Evolutionary conservation across 1,140 invertebrate genomes (phyloP), one percentile per base, ranked within the genome.

Genomic region (Anastrepha ludens): DNA sequence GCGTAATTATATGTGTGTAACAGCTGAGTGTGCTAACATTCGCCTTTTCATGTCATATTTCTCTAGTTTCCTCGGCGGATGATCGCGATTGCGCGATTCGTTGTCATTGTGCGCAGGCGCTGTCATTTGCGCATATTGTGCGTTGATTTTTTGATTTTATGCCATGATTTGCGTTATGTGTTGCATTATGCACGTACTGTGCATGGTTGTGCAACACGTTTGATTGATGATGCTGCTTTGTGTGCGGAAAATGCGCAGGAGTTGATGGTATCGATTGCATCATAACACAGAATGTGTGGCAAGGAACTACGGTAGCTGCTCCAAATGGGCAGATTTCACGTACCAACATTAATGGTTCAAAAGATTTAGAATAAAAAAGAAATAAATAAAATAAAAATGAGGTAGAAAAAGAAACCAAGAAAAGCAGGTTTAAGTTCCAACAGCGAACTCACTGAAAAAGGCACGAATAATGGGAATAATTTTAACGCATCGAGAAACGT

Each of bases 81-180:
- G 47, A 81, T 81, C 74, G 47, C 74, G 74, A 81, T 81, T 81
- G 74, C 74, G 74, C 74, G 47, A 47, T 13, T 5, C 50, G 17
- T 7, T 81, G 74, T 55, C 74, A 81, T 81, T 81, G 74, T 55
- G 47, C 74, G 74, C n/a, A 81, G 74, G 74, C 74, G 74, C 74
- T 81, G 74, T 81, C 44, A 81, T 81, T 81, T 81, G 74, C 74
- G 74, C 74, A 55, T 81, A 81, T 81, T 81, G 74, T 81, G 47
- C 74, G 74, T 81, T 81, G 74, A 81, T 81, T 81, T 81, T 55
- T n/a, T 50, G 39, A 78, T 78, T 47, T 47, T 81, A 47, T 55
- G 17, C 5, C 5, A n/a, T 74, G 41, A 41, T 47, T 5, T 1
- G 41, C 20, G 0, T 67, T 74, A 74, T 44, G 13, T 47, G 29